phyloP scores from a whole-genome alignment of 2,888 invertebrate genomes.

The Penaeus monodon region DNA sequence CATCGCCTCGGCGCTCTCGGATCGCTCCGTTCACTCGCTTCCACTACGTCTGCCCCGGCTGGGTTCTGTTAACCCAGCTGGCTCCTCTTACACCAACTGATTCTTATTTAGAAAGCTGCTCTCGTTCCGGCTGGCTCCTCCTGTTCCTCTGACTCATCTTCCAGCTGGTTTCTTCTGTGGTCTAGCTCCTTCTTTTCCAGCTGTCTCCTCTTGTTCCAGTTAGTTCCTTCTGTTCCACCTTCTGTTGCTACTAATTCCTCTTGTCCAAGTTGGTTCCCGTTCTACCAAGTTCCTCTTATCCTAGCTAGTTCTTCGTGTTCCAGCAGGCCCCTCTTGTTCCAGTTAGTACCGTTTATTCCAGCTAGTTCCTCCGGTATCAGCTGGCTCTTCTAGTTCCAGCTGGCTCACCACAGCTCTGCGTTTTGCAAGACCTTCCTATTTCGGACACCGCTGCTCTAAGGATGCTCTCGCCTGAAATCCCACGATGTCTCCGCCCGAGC shows the following conservation, averaged over 20 bases:
- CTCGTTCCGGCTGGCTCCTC: not conserved
- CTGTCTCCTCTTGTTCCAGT: not conserved
- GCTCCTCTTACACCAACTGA: not conserved
- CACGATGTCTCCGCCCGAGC: too few species aligned
- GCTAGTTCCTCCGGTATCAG: too few species aligned
- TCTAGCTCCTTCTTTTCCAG: not conserved
- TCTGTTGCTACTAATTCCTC: not conserved
- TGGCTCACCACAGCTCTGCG: too few species aligned
- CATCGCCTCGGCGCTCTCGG: not conserved
- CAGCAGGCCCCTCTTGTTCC: too few species aligned
- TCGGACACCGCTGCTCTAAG: too few species aligned
- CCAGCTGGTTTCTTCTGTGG: too few species aligned
- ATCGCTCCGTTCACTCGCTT: not conserved
- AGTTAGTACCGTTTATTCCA: too few species aligned
- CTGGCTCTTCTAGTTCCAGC: too few species aligned
- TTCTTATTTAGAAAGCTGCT: not conserved
- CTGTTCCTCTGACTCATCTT: not conserved
- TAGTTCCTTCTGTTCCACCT: not conserved
- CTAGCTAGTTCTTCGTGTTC: too few species aligned
- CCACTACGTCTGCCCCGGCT: not conserved
- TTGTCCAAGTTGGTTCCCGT: not conserved
- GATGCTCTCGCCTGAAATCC: too few species aligned
- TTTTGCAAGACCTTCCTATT: too few species aligned
- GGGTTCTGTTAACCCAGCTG: not conserved
- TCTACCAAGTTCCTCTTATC: not conserved